A percentile compares a stretch with the other conserved stretches of the same genome.
These are phyloP conservation scores for Eristalinus aeneus DNA, from an alignment of 2,888 invertebrate species.

Conservation along the genomic window DNA sequence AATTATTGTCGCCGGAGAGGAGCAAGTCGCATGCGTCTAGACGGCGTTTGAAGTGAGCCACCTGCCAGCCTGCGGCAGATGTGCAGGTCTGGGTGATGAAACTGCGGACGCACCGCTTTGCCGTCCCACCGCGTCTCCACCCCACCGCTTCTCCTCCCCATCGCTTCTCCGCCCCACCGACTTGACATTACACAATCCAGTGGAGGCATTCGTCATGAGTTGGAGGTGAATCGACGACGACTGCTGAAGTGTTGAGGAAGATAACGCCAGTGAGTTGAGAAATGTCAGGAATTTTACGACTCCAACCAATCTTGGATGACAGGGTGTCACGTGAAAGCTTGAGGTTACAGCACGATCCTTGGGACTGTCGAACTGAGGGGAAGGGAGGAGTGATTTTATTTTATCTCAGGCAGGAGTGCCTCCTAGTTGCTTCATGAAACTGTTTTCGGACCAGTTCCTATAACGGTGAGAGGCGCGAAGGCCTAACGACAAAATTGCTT, in stretches of 20 bases:
- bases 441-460: too few relatives aligned
- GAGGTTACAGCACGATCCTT: background rate
- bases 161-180: background rate
- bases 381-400: too few relatives aligned
- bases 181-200: background rate
- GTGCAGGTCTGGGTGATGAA: background rate
- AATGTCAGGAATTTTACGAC: background rate
- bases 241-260: background rate
- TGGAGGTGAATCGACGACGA: background rate
- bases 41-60: constrained; percentile 3
- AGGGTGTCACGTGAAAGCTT: background rate
- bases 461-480: too few relatives aligned
- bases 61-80: constrained; percentile 1
- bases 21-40: constrained; percentile 23
- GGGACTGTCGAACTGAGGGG: too few relatives aligned
- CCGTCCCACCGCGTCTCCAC: background rate
- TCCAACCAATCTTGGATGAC: background rate
- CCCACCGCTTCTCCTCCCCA: too few relatives aligned
- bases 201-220: background rate
- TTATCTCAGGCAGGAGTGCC: too few relatives aligned
- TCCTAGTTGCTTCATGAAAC: too few relatives aligned
- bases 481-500: background rate
- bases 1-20: constrained; percentile 6
- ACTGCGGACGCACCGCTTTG: background rate
- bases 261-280: background rate